phyloP scores from a whole-genome alignment of 1,140 invertebrate genomes.

The Drosophila orosa region DNA sequence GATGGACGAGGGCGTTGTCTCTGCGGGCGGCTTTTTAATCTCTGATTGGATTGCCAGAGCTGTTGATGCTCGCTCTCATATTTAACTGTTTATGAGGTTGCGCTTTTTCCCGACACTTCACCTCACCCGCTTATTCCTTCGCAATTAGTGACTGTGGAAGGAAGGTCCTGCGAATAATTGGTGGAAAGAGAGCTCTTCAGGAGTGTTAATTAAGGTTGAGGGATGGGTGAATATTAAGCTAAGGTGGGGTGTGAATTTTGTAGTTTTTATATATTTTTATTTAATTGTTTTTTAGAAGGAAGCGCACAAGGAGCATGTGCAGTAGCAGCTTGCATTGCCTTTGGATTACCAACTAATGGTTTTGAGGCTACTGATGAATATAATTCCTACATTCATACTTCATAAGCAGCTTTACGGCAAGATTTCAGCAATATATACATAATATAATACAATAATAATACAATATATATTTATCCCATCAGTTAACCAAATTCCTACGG shows the following conservation, averaged over 20 bases:
- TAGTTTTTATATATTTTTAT: neutral
- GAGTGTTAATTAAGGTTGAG: neutral
- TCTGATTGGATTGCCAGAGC: slow-evolving; percentile 72
- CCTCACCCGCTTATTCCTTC: neutral
- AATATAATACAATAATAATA: no score
- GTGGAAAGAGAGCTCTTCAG: neutral
- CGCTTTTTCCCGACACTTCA: slow-evolving; percentile 56
- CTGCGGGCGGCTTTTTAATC: slow-evolving; percentile 72
- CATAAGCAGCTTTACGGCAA: neutral
- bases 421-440: no score
- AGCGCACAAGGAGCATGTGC: no score
- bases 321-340: no score
- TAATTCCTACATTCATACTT: neutral
- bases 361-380: no score
- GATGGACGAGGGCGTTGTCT: slow-evolving; percentile 61
- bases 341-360: no score
- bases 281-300: no score
- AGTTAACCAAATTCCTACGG: neutral
- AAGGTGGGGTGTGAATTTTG: no score
- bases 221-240: no score
- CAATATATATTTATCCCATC: neutral
- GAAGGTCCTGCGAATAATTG: neutral
- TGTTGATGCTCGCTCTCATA: slow-evolving; percentile 37
- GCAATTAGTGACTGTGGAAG: slow-evolving; percentile 21
- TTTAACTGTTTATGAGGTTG: slow-evolving; percentile 73